These are phyloP conservation scores for Eupleurogrammus muticus DNA, from an alignment of 2,797 vertebrate species.

Conservation along the genomic window DNA sequence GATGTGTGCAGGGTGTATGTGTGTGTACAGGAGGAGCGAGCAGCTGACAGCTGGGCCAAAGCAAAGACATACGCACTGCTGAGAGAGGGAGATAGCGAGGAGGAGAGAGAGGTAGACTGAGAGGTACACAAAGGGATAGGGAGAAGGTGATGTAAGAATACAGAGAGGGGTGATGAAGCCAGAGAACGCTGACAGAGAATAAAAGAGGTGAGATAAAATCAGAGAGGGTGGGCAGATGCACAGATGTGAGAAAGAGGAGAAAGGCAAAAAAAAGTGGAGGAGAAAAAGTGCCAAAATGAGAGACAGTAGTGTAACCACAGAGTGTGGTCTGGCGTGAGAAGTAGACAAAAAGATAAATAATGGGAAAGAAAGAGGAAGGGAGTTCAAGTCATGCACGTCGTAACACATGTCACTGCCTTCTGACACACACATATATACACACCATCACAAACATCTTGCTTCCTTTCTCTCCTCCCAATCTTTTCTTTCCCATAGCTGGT, in stretches of 20 bases:
- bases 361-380: slow-evolving; percentile 58
- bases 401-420: slow-evolving; percentile 59
- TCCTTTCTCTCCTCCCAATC: slow-evolving; percentile 41
- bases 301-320: slow-evolving; percentile 61
- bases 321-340: slow-evolving; percentile 70
- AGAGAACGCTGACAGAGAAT: slow-evolving; percentile 46
- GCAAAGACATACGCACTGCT: slow-evolving; percentile 76
- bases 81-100: slow-evolving; percentile 67
- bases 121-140: slow-evolving; percentile 58
- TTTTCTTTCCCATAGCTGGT: slow-evolving; percentile 53
- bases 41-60: slow-evolving; percentile 86
- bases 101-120: slow-evolving; percentile 54
- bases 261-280: slow-evolving; percentile 30
- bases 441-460: slow-evolving; percentile 45
- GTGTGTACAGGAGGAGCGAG: slow-evolving; percentile 76
- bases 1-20: slow-evolving; percentile 63
- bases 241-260: slow-evolving; percentile 51
- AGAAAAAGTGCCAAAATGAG: slow-evolving; percentile 59
- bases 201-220: slow-evolving; percentile 58
- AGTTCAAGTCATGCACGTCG: slow-evolving; percentile 59
- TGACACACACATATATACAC: slow-evolving; percentile 47
- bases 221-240: slow-evolving; percentile 46
- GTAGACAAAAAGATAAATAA: slow-evolving; percentile 77
- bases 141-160: slow-evolving; percentile 62
- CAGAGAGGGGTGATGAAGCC: slow-evolving; percentile 53